Evolutionary conservation across 2,888 invertebrate genomes (phyloP).

Genomic region (Noctuana brunneofusca): DNA sequence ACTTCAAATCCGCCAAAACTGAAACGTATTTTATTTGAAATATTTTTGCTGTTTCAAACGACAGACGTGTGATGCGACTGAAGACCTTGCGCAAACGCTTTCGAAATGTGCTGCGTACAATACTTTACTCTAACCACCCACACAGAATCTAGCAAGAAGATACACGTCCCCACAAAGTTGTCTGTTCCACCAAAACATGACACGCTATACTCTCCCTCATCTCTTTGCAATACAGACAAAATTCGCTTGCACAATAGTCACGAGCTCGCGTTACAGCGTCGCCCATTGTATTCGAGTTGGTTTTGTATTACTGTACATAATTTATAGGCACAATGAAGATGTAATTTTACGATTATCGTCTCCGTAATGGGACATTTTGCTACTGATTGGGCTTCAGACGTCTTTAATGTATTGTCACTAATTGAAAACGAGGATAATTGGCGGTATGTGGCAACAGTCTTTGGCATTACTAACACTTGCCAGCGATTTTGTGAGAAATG

Average conservation of each 20-base stretch:
- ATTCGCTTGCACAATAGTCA: constrained; percentile 9
- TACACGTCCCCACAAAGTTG: constrained; percentile 45
- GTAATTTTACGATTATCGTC: constrained; percentile 58
- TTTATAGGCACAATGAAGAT: constrained; percentile 42
- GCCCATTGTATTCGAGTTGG: constrained; percentile 29
- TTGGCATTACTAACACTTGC: background rate
- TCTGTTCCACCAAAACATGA: constrained; percentile 15
- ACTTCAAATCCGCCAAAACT: too few species aligned
- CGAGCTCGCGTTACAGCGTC: constrained; percentile 20
- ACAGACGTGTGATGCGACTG: constrained; percentile 14
- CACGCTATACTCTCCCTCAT: constrained; percentile 12
- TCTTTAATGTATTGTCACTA: constrained; percentile 36
- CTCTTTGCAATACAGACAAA: background rate
- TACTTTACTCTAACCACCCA: constrained; percentile 54
- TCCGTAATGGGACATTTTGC: constrained; percentile 50
- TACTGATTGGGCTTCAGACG: constrained; percentile 47
- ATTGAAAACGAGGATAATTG: constrained; percentile 36
- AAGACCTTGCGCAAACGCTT: constrained; percentile 55
- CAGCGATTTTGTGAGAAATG: background rate
- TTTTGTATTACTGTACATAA: constrained; percentile 32
- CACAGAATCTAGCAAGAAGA: constrained; percentile 47
- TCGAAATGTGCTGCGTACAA: constrained; percentile 55
- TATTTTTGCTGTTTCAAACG: constrained; percentile 8
- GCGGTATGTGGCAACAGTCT: constrained; percentile 12
- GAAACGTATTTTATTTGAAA: too few species aligned